Conservation (phyloP, 2,888 invertebrate genomes). For the Tuberolachnus salignus region DNA sequence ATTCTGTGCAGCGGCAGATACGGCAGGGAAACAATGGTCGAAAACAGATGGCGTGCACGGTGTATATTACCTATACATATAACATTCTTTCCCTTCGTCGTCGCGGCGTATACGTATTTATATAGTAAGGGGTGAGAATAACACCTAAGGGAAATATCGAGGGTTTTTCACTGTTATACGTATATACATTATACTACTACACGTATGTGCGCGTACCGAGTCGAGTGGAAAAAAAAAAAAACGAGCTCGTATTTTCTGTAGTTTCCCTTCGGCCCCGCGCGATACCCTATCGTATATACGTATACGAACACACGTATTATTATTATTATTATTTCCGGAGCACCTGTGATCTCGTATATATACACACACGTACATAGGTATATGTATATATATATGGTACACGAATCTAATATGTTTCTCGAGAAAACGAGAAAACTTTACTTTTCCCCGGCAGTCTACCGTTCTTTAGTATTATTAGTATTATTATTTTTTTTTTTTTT, state of each 20-base stretch:
- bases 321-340: neutral
- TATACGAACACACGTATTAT: neutral
- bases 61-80: neutral
- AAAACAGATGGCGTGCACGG: constrained; percentile 40
- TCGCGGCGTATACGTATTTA: no score
- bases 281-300: constrained; percentile 6
- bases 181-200: neutral
- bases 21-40: constrained; percentile 27
- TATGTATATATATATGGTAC: no score
- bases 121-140: constrained; percentile 35
- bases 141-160: constrained; percentile 56
- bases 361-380: no score
- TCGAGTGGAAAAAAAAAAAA: constrained; percentile 29
- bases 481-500: no score
- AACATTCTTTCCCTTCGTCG: no score
- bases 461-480: no score
- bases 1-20: neutral
- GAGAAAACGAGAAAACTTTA: no score
- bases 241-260: constrained; percentile 43
- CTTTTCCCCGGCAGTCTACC: no score
- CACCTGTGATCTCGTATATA: constrained; percentile 39
- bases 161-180: neutral
- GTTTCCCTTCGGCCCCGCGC: constrained; percentile 11
- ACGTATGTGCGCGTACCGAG: neutral
- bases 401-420: no score